These are phyloP conservation scores for Pterobdella sp. DNA, from an alignment of 2,888 invertebrate species.

Conservation along the genomic window DNA sequence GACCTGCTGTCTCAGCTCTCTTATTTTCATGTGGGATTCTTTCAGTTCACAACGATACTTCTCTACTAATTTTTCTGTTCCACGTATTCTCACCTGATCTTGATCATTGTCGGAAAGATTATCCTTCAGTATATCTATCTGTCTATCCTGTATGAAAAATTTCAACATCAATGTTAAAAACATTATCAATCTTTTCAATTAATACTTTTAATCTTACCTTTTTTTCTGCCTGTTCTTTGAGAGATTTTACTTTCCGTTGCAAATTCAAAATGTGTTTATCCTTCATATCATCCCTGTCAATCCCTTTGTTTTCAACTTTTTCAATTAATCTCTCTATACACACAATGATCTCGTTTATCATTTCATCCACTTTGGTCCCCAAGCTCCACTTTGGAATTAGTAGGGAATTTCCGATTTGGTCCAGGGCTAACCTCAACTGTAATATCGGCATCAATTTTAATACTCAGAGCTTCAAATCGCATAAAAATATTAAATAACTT, in stretches of 20 bases:
- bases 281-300: slow-evolving; percentile 60
- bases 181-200: background rate
- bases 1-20: slow-evolving; percentile 68
- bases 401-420: slow-evolving; percentile 70
- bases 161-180: background rate
- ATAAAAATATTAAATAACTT: too few relatives aligned
- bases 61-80: slow-evolving; percentile 73
- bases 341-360: slow-evolving; percentile 72
- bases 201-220: slow-evolving; percentile 55
- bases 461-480: too few relatives aligned
- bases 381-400: slow-evolving; percentile 75
- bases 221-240: slow-evolving; percentile 81
- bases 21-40: slow-evolving; percentile 71
- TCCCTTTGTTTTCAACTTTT: background rate
- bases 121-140: slow-evolving; percentile 76
- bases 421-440: slow-evolving; percentile 63
- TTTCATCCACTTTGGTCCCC: slow-evolving; percentile 71
- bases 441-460: background rate
- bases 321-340: slow-evolving; percentile 45
- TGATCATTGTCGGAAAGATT: slow-evolving; percentile 57
- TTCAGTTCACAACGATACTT: slow-evolving; percentile 69
- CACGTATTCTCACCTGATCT: slow-evolving; percentile 51
- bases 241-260: slow-evolving; percentile 70
- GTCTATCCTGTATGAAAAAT: slow-evolving; percentile 60
- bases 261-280: slow-evolving; percentile 82